Conservation (phyloP, 2,113 vertebrate genomes). For the Danionella cerebrum region DNA sequence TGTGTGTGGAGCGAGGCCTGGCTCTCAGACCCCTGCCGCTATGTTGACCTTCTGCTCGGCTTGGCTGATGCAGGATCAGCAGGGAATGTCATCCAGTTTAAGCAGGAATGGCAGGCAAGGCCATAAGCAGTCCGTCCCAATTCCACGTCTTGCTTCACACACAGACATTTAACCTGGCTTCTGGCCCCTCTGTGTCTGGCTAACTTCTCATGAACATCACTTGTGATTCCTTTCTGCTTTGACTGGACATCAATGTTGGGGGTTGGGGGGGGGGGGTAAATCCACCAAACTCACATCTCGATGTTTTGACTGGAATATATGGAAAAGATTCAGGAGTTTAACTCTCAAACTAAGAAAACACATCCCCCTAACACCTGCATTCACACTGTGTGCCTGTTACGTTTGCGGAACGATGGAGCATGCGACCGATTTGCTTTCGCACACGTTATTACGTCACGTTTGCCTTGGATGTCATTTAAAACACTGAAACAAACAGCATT, state of each 20-base stretch:
- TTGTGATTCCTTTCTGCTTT: conserved; percentile 3
- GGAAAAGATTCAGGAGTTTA: too few species aligned
- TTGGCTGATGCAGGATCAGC: conserved; percentile 48
- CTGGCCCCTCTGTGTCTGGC: not conserved
- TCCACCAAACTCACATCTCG: not conserved
- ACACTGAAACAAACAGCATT: too few species aligned
- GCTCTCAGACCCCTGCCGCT: conserved; percentile 56
- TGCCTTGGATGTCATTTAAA: too few species aligned
- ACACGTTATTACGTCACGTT: too few species aligned
- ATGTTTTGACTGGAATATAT: too few species aligned
- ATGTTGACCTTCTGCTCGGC: conserved; percentile 72
- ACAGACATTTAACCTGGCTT: not conserved
- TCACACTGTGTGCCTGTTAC: too few species aligned
- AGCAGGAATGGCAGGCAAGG: conserved; percentile 57
- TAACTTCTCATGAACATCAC: not conserved
- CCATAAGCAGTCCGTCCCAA: conserved; percentile 38
- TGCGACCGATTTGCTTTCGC: too few species aligned
- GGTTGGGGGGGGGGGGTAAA: too few species aligned
- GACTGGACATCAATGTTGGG: not conserved
- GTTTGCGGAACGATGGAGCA: too few species aligned
- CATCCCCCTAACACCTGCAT: too few species aligned
- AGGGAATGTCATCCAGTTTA: conserved; percentile 56
- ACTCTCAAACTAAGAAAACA: too few species aligned
- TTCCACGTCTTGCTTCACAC: conserved; percentile 33
- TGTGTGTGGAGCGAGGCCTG: not conserved